Base-by-base conservation (phyloP, 35 echinoderm and acorn worm genomes). In the Acanthaster planci region DNA sequence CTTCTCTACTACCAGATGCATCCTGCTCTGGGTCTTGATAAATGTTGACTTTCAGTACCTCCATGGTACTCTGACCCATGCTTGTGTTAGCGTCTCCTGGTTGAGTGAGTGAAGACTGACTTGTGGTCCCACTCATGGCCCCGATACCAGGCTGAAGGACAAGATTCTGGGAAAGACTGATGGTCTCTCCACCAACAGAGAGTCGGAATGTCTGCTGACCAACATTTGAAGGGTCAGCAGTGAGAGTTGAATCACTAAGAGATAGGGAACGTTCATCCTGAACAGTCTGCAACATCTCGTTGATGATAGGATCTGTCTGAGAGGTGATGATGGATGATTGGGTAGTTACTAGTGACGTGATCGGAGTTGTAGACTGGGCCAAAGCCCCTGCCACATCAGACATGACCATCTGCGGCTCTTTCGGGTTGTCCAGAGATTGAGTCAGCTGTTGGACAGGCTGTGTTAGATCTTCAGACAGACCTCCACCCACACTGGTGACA, bases 121-220 rank as follows among this genome's bases (percentile, higher is more conserved):
- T 60, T 5, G 84, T 54, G 2, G 78, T 31, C 1, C 40, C 60
- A 30, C 38, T 79, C 39, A 76, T 86, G 16, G 47, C 78, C 35
- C 67, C 47, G 19, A 92, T 76, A 16, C 47, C 52, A 38, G 78
- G 39, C 58, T 87, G 90, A 10, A 92, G 51, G 23, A 92, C 56
- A 32, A 92, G 51, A 51, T 77, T 82, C 19, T 86, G 90, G 37
- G 78, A 76, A 10, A 92, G 79, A 55, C 47, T 81, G 16, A 92
- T 53, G 17, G 78, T 58, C 18, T 92, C 90, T 16, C 84, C 84
- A n/a, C 77, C 56, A 2, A 89, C 39, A 17, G 87, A 83, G 19
- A 89, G 51, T 36, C 78, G 84, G 67, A 86, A 86, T 14, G 84
- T 52, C 22, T 77, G 67, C 17, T 72, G 64, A 72, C 67, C 84